Evolutionary conservation across 2,797 vertebrate species (phyloP).

Genomic region (Urosaurus nigricauda): DNA sequence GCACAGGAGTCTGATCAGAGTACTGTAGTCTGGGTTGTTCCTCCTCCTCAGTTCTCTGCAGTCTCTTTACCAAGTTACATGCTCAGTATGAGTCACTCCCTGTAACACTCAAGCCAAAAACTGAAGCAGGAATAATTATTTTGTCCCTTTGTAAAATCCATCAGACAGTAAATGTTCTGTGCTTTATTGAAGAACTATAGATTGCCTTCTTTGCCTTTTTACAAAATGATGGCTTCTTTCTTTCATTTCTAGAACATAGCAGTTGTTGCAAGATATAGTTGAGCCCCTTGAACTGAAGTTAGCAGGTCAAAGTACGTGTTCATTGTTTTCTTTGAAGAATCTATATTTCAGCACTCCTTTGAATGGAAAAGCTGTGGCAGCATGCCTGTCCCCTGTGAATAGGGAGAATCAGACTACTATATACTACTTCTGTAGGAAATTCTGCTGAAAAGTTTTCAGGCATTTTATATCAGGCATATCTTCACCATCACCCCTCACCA

Average conservation of each 20-base stretch:
- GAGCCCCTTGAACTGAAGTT: conserved; percentile 68
- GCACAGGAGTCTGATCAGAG: background rate
- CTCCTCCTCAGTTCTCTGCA: conserved; percentile 68
- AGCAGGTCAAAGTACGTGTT: conserved; percentile 71
- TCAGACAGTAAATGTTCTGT: conserved; percentile 52
- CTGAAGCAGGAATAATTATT: conserved; percentile 49
- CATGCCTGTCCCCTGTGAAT: background rate
- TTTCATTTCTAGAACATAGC: conserved; percentile 67
- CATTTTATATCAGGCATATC: background rate
- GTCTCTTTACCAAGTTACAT: conserved; percentile 69
- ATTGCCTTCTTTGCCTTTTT: conserved; percentile 36
- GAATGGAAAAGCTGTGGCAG: conserved; percentile 49
- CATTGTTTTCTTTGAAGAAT: conserved; percentile 64
- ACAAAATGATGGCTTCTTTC: conserved; percentile 53
- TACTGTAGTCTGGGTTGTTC: conserved; percentile 58
- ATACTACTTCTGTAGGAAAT: background rate
- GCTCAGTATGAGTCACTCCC: conserved; percentile 70
- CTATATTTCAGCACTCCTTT: conserved; percentile 56
- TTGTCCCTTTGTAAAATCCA: conserved; percentile 62
- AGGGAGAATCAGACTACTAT: conserved; percentile 1
- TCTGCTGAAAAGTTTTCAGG: conserved; percentile 17
- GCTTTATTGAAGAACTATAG: conserved; percentile 47
- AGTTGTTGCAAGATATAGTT: conserved; percentile 67
- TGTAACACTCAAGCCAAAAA: conserved; percentile 70
- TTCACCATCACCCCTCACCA: background rate